phyloP scores from a whole-genome alignment of 2,113 vertebrate genomes.

The Chaenocephalus aceratus region DNA sequence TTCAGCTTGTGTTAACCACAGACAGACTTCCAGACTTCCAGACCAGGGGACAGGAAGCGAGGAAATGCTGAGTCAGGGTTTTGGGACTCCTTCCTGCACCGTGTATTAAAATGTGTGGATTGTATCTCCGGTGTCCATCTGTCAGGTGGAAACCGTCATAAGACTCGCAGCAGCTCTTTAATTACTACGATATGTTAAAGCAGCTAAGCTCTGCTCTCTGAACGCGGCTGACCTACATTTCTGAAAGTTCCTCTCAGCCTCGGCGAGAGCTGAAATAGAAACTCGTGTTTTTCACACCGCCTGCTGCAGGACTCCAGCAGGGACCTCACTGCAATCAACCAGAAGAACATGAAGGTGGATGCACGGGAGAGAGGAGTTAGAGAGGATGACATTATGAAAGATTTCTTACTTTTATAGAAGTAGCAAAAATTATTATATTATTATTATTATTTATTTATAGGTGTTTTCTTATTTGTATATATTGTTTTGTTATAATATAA shows the following conservation, averaged over 20 bases:
- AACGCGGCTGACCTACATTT: conserved; percentile 77
- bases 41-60: too few relatives aligned
- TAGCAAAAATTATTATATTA: too few relatives aligned
- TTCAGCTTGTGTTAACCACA: too few relatives aligned
- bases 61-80: too few relatives aligned
- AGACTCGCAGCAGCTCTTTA: conserved; percentile 62
- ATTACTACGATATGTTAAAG: conserved; percentile 71
- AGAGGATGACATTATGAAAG: not conserved
- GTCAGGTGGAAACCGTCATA: conserved; percentile 49
- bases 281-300: conserved; percentile 31
- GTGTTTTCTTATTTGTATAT: too few relatives aligned
- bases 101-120: too few relatives aligned
- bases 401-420: not conserved
- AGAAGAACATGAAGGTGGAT: not conserved
- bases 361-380: not conserved
- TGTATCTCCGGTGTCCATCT: conserved; percentile 51
- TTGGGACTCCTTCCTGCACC: too few relatives aligned
- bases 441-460: too few relatives aligned
- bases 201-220: conserved; percentile 56
- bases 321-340: conserved; percentile 11
- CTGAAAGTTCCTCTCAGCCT: conserved; percentile 51
- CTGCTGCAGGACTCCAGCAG: conserved; percentile 11
- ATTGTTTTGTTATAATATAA: too few relatives aligned
- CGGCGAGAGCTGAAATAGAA: conserved; percentile 50
- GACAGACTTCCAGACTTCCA: too few relatives aligned